Base-by-base conservation (phyloP, 2,797 vertebrate genomes). In the Danio tinwini region DNA sequence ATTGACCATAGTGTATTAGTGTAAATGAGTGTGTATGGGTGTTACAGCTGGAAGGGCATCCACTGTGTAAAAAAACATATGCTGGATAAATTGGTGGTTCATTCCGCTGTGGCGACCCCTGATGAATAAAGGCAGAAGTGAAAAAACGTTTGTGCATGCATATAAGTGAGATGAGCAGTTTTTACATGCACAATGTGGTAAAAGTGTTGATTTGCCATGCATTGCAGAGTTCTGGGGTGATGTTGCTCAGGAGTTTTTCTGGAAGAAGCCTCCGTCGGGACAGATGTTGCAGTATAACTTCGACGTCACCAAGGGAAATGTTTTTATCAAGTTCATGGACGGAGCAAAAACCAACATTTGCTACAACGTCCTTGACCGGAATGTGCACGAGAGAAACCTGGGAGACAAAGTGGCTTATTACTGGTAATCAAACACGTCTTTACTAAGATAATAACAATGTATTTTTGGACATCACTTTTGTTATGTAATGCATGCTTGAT, bases 311-410 rank as follows among this genome's bases (percentile, higher is more conserved):
- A 94, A 94, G 85, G 95, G 92, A 17, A 90, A 83, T 76, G 78
- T 96, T 79, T 94, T 89, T 76, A 81, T 94, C 72, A 95, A 94
- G 78, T 96, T 90, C 86, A 93, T 95, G 94, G 94, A 95, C 82
- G 95, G 94, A 62, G 94, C 94, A 74, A 94, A 93, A 87, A 96
- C 95, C 82, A 96, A 96, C 85, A 91, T 96, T 5, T 96, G 95
- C 87, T 95, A 95, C 85, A 96, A 96, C 16, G 85, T 95, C 74
- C 86, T 96, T 81, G 95, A 96, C 89, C 88, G 93, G 76, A 93
- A 93, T 61, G 91, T 95, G 63, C 85, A 52, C 61, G 93, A 94
- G 63, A 89, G 82, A 78, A 93, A 90, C 73, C 90, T 94, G 11
- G 93, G 92, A 16, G 91, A 94, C 37, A 93, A 92, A 86, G 92